Evolutionary conservation across 2,113 vertebrate genomes (phyloP).

Genomic region (Murina feae): DNA sequence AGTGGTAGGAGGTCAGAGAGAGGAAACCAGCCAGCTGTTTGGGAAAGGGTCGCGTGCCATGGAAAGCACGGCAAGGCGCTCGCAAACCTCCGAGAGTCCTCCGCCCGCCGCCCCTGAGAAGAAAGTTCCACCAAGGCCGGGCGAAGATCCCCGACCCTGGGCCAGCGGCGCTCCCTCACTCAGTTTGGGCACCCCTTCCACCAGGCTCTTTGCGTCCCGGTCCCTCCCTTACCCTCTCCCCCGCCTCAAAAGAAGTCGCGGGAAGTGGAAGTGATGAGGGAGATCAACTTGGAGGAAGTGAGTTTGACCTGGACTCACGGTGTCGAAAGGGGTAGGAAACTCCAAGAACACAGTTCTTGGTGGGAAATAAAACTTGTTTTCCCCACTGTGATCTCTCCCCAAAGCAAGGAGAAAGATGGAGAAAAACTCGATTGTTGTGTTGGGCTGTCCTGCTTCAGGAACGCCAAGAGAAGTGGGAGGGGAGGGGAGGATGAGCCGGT

Average conservation of each 20-base stretch:
- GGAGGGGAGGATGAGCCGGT: not conserved
- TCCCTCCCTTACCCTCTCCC: not conserved
- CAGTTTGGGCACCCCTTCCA: not conserved
- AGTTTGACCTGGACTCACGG: not conserved
- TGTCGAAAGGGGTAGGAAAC: not conserved
- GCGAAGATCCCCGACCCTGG: rapidly evolving
- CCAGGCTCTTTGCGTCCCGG: not conserved
- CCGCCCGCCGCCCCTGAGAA: not conserved
- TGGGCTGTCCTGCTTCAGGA: not conserved
- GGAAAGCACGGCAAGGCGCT: rapidly evolving
- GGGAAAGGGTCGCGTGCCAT: not conserved
- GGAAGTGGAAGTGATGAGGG: not conserved
- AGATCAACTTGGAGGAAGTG: not conserved
- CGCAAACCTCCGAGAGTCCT: not conserved
- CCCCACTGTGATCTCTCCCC: not conserved
- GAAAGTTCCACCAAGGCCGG: not conserved
- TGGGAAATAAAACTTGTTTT: not conserved
- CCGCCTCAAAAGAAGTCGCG: not conserved
- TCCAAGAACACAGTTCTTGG: not conserved
- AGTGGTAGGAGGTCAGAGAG: not conserved
- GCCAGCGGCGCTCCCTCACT: not conserved
- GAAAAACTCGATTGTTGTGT: not conserved
- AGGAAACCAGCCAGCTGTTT: not conserved
- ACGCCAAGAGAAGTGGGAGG: not conserved
- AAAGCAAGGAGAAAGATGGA: not conserved